These are phyloP conservation scores for Brachymystax lenok DNA, from an alignment of 2,797 vertebrate genomes.

Conservation along the genomic window DNA sequence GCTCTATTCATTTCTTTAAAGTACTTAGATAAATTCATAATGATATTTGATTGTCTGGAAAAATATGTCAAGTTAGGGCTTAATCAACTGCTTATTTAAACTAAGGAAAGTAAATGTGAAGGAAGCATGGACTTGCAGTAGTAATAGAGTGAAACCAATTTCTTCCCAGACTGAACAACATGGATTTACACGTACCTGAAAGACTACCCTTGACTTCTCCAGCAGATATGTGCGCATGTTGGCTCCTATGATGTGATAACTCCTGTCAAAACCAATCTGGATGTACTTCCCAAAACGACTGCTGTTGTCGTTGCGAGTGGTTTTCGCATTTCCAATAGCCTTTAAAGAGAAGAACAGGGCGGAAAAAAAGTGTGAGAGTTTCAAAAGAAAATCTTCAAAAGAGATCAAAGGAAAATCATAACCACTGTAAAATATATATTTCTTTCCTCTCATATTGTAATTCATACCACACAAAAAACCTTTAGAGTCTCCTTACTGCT, in stretches of 20 bases:
- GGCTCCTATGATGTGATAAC: constrained; percentile 89
- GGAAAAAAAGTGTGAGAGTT: neutral
- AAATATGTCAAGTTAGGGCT: neutral
- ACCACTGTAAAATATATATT: neutral
- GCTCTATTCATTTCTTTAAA: neutral
- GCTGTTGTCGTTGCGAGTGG: constrained; percentile 95
- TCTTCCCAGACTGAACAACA: neutral
- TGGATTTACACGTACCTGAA: constrained; percentile 79
- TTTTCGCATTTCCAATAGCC: constrained; percentile 96
- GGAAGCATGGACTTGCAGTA: neutral
- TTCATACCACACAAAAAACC: neutral
- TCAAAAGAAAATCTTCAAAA: neutral
- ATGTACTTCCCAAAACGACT: constrained; percentile 97
- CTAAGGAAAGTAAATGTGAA: neutral
- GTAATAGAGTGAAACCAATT: neutral
- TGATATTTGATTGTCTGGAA: neutral
- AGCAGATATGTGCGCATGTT: constrained; percentile 94
- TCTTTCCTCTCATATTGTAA: neutral
- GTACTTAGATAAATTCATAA: neutral
- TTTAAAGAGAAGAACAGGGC: constrained; percentile 40
- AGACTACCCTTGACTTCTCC: constrained; percentile 93
- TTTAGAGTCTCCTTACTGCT: neutral
- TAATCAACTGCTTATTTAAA: neutral
- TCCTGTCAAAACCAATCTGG: constrained; percentile 87
- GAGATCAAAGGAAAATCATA: neutral